Percentiles rank a stretch among this genome's conserved stretches.
These are phyloP conservation scores for Danio choprae DNA, from an alignment of 2,797 vertebrate genomes.

Conservation along the genomic window DNA sequence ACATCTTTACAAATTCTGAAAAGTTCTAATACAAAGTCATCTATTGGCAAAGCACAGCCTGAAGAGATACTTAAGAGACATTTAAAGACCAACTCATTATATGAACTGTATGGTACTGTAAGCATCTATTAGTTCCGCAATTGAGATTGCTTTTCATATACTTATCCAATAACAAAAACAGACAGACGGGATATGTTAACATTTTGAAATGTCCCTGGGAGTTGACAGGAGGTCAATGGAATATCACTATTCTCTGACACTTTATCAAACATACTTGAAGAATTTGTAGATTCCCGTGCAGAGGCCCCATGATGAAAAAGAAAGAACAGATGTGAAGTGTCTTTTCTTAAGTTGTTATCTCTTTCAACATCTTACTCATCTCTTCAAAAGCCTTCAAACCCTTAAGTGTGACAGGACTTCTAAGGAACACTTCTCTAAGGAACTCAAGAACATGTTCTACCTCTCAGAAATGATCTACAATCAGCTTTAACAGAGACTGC, in stretches of 20 bases:
- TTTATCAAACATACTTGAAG: constrained; percentile 7
- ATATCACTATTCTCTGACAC: neutral
- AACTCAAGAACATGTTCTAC: neutral
- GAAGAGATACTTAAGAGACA: too few relatives aligned
- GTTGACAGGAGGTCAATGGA: neutral
- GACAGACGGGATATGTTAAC: neutral
- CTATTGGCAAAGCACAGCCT: too few relatives aligned
- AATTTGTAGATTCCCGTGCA: neutral
- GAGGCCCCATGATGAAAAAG: neutral
- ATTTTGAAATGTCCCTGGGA: neutral
- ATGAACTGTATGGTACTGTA: neutral
- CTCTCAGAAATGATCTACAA: constrained; percentile 7
- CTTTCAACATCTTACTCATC: constrained; percentile 1
- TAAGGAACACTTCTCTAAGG: neutral
- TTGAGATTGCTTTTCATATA: neutral
- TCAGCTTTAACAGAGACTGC: neutral
- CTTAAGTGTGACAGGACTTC: constrained; percentile 16
- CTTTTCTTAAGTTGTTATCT: constrained; percentile 14
- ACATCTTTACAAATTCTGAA: neutral
- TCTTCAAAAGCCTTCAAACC: constrained; percentile 23
- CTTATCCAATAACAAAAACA: neutral
- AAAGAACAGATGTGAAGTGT: neutral
- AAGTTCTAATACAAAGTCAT: too few relatives aligned
- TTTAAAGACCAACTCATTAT: too few relatives aligned
- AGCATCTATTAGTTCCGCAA: too few relatives aligned